phyloP scores from a whole-genome alignment of 2,113 vertebrate species.

The Hippocampus guttulatus region DNA sequence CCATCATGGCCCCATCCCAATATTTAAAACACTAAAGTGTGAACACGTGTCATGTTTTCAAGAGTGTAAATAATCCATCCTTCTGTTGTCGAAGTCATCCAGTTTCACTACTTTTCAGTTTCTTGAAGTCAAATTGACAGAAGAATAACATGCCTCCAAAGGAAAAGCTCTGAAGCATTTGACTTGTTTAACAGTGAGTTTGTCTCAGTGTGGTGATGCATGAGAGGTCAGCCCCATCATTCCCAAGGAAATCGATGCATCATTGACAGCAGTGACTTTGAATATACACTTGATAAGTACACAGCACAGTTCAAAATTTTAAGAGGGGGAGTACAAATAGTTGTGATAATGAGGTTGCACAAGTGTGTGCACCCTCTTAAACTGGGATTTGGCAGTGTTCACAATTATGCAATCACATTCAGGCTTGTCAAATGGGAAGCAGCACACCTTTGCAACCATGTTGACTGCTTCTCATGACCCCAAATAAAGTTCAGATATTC shows the following conservation, averaged over 20 bases:
- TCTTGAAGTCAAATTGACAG: background rate
- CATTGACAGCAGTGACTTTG: conserved; percentile 46
- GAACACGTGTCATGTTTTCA: background rate
- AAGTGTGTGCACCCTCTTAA: background rate
- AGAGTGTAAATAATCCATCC: background rate
- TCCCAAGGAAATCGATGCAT: conserved; percentile 4
- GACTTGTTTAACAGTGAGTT: background rate
- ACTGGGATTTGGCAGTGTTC: background rate
- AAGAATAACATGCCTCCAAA: background rate
- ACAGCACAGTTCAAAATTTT: background rate
- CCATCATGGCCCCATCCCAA: background rate
- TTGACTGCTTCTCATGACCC: no score
- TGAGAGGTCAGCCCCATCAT: background rate
- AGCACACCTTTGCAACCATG: no score
- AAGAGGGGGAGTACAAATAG: background rate
- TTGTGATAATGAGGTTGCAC: background rate
- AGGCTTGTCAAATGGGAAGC: no score
- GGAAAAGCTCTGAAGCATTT: background rate
- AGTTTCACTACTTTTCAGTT: background rate
- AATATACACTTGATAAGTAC: conserved; percentile 4
- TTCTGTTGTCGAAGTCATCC: background rate
- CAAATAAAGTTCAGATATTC: no score
- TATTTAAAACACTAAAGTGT: conserved; percentile 13
- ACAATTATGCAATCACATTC: background rate
- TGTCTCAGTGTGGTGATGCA: background rate